Evolutionary conservation across 2,113 vertebrate species (phyloP).

Genomic region (Meleagris gallopavo): DNA sequence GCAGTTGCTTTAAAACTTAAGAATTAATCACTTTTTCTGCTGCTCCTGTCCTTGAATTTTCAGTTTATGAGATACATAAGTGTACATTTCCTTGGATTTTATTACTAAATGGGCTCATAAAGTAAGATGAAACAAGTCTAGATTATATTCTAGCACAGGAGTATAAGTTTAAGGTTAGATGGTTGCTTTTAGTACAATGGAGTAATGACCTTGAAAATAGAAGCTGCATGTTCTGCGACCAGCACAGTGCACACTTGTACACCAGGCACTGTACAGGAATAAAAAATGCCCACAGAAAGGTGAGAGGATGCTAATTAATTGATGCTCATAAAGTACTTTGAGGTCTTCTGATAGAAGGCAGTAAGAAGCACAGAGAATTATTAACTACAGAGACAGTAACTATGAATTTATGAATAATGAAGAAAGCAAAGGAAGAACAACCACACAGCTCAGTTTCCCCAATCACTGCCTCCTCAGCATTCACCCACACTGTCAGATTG

Average conservation of each 20-base stretch:
- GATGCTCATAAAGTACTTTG: not conserved
- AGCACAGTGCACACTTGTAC: not conserved
- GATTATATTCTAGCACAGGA: not conserved
- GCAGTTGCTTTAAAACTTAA: not conserved
- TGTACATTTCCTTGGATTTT: not conserved
- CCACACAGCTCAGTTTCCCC: slow-evolving; percentile 4
- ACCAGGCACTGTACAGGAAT: not conserved
- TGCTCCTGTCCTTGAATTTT: not conserved
- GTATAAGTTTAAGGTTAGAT: not conserved
- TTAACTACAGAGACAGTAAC: slow-evolving; percentile 40
- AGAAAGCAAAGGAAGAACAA: slow-evolving; percentile 36
- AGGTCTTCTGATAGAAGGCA: slow-evolving; percentile 5
- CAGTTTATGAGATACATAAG: not conserved
- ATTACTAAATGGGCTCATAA: not conserved
- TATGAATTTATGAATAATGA: slow-evolving; percentile 62
- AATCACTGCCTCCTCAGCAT: slow-evolving; percentile 30
- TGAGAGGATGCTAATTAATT: slow-evolving; percentile 2
- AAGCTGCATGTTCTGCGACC: not conserved
- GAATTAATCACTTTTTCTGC: not conserved
- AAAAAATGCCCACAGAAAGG: not conserved
- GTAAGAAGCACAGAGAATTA: slow-evolving; percentile 28
- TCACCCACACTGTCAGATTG: slow-evolving; percentile 19
- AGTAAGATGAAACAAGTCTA: not conserved
- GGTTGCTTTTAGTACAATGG: not conserved
- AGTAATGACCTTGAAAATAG: not conserved